Base-by-base conservation (phyloP, 2,797 vertebrate species). In the Acipenser oxyrinchus region DNA sequence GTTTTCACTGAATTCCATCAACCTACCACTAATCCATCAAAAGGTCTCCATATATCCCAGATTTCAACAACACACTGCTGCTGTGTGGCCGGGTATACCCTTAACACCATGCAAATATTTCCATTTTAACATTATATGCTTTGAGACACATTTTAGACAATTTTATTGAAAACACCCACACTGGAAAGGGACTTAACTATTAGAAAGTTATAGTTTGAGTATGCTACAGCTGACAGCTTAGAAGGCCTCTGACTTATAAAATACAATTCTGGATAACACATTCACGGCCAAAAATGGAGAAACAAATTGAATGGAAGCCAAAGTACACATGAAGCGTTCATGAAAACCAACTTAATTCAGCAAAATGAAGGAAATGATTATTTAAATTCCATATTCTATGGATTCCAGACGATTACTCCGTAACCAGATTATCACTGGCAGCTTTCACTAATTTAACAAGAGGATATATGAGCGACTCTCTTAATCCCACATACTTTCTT, bases 401-500 rank as follows among this genome's bases (percentile, higher is more conserved):
- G 71, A 71, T 71, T 73, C 65, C 66, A 71, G 52, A 69, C 73
- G 70, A 73, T 70, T 61, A 64, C 50, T 12, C 64, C 70, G 59
- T 63, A 11, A 49, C 63, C 51, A 53, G 61, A 64, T 65, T 48
- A 12, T 48, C 50, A 12, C 62, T 69, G 52, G 15, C 58, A n/a
- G 63, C 58, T 68, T 70, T 63, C 63, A 70, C 57, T 66, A 58
- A 63, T 66, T 74, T 74, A 69, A 68, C 60, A 52, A 60, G 12
- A 60, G 37, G 58, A 67, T 63, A 63, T 65, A 55, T 58, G 60
- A 71, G 62, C 60, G 67, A 57, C 50, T 65, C 66, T 62, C 60
- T 68, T 68, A 71, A 70, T 65, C 61, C 71, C 68, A 60, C 71
- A 70, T 53, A 69, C 66, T 75, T 75, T 53, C 58, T 69, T 71